phyloP scores from a whole-genome alignment of 2,888 invertebrate genomes.

The Exephanes ischioxanthus region DNA sequence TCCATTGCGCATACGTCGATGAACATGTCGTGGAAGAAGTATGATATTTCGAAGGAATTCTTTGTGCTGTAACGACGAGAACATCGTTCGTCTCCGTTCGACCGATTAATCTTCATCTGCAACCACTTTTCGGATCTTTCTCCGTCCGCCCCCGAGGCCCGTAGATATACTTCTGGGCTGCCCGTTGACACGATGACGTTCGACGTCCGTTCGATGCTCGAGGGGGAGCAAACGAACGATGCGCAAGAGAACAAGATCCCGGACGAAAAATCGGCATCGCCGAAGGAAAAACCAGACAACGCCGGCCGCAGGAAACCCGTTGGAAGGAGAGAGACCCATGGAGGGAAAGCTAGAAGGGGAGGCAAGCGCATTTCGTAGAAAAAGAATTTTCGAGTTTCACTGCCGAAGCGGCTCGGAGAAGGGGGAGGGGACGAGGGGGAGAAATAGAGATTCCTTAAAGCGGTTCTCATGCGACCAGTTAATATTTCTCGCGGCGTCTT shows the following conservation, averaged over 20 bases:
- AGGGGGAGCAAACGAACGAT: slow-evolving; percentile 53
- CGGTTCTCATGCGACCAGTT: slow-evolving; percentile 71
- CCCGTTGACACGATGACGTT: slow-evolving; percentile 65
- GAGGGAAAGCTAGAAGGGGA: slow-evolving; percentile 63
- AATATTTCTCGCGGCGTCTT: not conserved
- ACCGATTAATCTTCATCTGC: slow-evolving; percentile 66
- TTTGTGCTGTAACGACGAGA: slow-evolving; percentile 46
- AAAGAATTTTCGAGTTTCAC: slow-evolving; percentile 73
- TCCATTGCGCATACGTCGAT: not conserved
- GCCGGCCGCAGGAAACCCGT: slow-evolving; percentile 48
- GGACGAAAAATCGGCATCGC: slow-evolving; percentile 54
- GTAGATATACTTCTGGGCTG: slow-evolving; percentile 41
- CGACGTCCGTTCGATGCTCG: slow-evolving; percentile 63
- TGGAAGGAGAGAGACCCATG: slow-evolving; percentile 40
- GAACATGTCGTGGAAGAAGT: slow-evolving; percentile 10
- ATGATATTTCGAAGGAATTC: slow-evolving; percentile 41
- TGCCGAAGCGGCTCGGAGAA: slow-evolving; percentile 39
- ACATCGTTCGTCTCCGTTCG: slow-evolving; percentile 46
- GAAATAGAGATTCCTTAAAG: slow-evolving; percentile 71
- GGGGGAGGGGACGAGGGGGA: slow-evolving; percentile 55
- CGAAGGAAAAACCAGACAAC: slow-evolving; percentile 47
- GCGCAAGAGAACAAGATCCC: slow-evolving; percentile 12
- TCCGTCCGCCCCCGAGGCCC: slow-evolving; percentile 19
- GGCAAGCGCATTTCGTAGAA: slow-evolving; percentile 71
- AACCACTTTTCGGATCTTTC: slow-evolving; percentile 56